These are phyloP conservation scores for Scaptodrosophila lebanonensis DNA, from an alignment of 1,140 invertebrate species.

Conservation along the genomic window DNA sequence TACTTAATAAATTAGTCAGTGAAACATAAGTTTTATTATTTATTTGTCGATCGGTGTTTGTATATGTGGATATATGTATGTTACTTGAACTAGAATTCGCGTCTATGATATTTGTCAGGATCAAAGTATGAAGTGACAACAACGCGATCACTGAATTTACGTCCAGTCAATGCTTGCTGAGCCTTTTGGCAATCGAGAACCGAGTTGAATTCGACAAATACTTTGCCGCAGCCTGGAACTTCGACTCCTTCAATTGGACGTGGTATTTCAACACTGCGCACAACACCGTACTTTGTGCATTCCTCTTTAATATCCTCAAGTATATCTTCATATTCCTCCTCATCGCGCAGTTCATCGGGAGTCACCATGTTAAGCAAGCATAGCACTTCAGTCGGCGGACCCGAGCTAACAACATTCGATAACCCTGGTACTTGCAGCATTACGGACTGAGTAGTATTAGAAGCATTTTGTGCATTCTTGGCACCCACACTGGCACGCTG, in stretches of 20 bases:
- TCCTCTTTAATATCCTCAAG: slow-evolving; percentile 99
- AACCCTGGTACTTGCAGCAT: slow-evolving; percentile 94
- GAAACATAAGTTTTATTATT: slow-evolving; percentile 51
- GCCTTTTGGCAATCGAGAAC: slow-evolving; percentile 98
- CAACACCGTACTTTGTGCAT: slow-evolving; percentile 98
- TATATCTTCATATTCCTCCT: slow-evolving; percentile 99
- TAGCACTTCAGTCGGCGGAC: slow-evolving; percentile 96
- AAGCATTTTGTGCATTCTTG: slow-evolving; percentile 88
- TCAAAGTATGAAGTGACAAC: slow-evolving; percentile 99
- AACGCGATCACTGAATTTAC: slow-evolving; percentile 98
- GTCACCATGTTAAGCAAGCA: slow-evolving; percentile 99
- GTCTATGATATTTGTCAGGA: slow-evolving; percentile 98
- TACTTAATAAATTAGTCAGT: slow-evolving; percentile 63
- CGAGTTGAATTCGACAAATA: slow-evolving; percentile 99
- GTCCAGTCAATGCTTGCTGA: slow-evolving; percentile 97
- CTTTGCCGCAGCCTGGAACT: slow-evolving; percentile 98
- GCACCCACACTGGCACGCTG: slow-evolving; percentile 97
- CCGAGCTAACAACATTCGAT: slow-evolving; percentile 88
- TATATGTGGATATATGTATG: no score
- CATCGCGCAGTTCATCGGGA: slow-evolving; percentile 97
- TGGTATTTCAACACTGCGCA: slow-evolving; percentile 97
- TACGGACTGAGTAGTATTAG: slow-evolving; percentile 85
- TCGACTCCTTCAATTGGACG: slow-evolving; percentile 97
- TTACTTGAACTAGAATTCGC: slow-evolving; percentile 92
- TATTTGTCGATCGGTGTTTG: background rate